Evolutionary conservation across 2,797 vertebrate species (phyloP).

Genomic region (Smutsia gigantea): DNA sequence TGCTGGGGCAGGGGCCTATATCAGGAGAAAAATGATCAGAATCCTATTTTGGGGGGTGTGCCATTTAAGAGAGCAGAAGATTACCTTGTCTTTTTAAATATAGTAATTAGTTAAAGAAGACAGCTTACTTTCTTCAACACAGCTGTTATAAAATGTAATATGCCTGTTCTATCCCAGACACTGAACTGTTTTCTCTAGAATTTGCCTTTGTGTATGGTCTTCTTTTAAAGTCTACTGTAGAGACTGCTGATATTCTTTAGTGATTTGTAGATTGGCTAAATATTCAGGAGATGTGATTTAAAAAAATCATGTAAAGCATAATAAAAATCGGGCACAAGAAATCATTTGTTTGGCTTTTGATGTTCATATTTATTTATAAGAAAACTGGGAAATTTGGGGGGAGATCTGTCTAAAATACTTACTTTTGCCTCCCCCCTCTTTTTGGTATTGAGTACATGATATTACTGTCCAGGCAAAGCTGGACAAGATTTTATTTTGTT

Average conservation of each 20-base stretch:
- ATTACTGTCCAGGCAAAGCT: background rate
- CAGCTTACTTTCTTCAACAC: background rate
- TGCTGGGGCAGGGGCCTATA: background rate
- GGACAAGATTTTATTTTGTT: constrained; percentile 45
- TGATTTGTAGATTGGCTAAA: background rate
- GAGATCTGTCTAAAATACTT: background rate
- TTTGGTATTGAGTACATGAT: background rate
- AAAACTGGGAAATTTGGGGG: background rate
- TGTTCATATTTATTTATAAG: constrained; percentile 2
- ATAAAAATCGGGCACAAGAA: background rate
- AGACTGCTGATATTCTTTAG: background rate
- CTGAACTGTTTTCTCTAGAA: constrained; percentile 30
- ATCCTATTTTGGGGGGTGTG: background rate
- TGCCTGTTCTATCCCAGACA: background rate
- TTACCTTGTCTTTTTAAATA: background rate
- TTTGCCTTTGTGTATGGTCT: background rate
- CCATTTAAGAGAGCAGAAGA: background rate
- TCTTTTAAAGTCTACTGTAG: background rate
- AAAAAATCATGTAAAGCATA: background rate
- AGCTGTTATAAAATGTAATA: background rate
- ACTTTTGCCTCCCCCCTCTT: background rate
- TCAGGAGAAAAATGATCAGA: background rate
- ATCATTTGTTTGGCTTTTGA: constrained; percentile 38
- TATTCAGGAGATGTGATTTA: background rate
- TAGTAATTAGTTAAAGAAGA: background rate